Evolutionary conservation across 2,888 invertebrate genomes (phyloP).

Genomic region (Aphodius sticticus): DNA sequence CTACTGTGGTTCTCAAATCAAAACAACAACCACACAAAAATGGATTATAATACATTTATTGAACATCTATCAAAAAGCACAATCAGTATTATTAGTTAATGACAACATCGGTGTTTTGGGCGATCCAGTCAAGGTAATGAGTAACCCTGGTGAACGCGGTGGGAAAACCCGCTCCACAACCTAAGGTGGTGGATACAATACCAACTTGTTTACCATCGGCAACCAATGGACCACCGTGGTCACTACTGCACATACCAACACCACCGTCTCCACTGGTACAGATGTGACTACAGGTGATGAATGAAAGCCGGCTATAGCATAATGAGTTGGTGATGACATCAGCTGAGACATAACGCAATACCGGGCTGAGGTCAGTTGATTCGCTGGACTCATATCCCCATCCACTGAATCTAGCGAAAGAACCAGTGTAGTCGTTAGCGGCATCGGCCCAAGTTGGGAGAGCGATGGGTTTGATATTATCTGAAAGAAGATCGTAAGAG

Average conservation of each 20-base stretch:
- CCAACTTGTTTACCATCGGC: too few relatives aligned
- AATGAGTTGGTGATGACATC: slow-evolving; percentile 4
- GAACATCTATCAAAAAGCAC: slow-evolving; percentile 5
- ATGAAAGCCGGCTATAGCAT: slow-evolving; percentile 25
- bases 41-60: slow-evolving; percentile 55
- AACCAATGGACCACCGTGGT: too few relatives aligned
- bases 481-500: slow-evolving; percentile 8
- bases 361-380: neutral
- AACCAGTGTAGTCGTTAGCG: slow-evolving; percentile 54
- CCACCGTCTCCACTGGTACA: too few relatives aligned
- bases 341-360: slow-evolving; percentile 12
- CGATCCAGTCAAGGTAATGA: too few relatives aligned
- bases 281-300: slow-evolving; percentile 47
- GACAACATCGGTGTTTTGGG: too few relatives aligned
- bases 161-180: too few relatives aligned
- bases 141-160: too few relatives aligned
- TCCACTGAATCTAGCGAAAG: slow-evolving; percentile 59
- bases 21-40: too few relatives aligned
- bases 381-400: slow-evolving; percentile 50
- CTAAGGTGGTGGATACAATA: too few relatives aligned
- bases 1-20: slow-evolving; percentile 43
- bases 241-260: too few relatives aligned
- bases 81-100: too few relatives aligned
- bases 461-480: slow-evolving; percentile 25
- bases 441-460: slow-evolving; percentile 42